Base-by-base conservation (phyloP, 1,140 invertebrate genomes). In the Polypedilum vanderplanki region DNA sequence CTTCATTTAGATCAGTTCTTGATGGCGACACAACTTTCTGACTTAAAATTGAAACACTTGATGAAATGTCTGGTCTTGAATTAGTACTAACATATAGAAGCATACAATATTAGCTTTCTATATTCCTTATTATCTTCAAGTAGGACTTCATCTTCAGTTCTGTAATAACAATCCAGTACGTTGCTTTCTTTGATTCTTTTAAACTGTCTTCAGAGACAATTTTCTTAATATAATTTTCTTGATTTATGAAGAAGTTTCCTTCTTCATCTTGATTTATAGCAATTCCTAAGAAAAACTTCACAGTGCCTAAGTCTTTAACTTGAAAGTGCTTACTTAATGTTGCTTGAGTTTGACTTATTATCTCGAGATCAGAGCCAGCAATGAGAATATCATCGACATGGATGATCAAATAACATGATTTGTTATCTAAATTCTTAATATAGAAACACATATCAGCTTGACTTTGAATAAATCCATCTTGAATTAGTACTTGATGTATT, bases 61-160 rank as follows among this genome's bases (percentile, higher is more conserved):
- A 84, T 8, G 79, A 73, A 33, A 85, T 81, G 78, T 86, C 84
- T 46, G 83, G 84, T 74, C 84, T 73, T 8, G 81, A 80, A 7
- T 75, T 75, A 12, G 76, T 75, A 40, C 79, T 74, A 7, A 83
- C 40, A 79, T 81, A 84, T 74, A 85, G 74, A n/a, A 86, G 77
- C 41, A 73, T 75, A 22, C 83, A 81, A 65, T n/a, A 85, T 78
- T 15, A 80, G 75, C 75, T 84, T 77, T 57, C 79, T 77, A 77
- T 80, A 85, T 57, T 57, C 46, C 8, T 57, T 17, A 57, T 57
- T 57, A 57, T 12, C 10, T 57, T 12, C 10, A 12, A 57, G n/a
- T 17, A 17, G n/a, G 8, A 57, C n/a, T 57, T 17, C 46, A 57
- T n/a, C n/a, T n/a, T n/a, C n/a, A 15, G 46, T 8, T 57, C n/a